A percentile compares a stretch with the other conserved stretches of the same genome.
Evolutionary conservation across 1,140 invertebrate genomes (phyloP).

Genomic region (Meloidogyne exigua): DNA sequence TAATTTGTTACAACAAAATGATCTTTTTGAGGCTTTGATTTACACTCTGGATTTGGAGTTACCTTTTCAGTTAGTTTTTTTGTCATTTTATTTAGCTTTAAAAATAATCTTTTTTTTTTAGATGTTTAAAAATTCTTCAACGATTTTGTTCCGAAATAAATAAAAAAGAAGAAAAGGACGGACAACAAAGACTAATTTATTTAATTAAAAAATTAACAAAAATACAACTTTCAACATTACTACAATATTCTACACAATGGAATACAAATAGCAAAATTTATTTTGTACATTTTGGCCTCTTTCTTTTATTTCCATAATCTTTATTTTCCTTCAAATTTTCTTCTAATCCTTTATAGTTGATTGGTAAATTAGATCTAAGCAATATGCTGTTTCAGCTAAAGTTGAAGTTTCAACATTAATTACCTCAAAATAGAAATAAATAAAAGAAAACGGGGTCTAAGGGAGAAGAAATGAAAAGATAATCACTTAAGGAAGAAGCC

Average conservation of each 20-base stretch:
- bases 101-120: conserved; percentile 22
- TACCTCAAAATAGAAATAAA: too few species aligned
- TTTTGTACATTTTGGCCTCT: conserved; percentile 31
- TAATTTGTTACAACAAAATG: conserved; percentile 57
- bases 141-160: conserved; percentile 30
- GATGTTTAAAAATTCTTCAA: conserved; percentile 45
- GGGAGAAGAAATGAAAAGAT: too few species aligned
- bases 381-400: too few species aligned
- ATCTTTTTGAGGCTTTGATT: conserved; percentile 52
- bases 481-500: too few species aligned
- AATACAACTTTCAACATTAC: conserved; percentile 45
- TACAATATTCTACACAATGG: conserved; percentile 58
- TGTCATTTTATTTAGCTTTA: not conserved
- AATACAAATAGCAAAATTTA: conserved; percentile 58
- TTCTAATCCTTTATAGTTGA: too few species aligned
- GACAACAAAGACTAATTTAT: conserved; percentile 2
- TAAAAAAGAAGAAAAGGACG: too few species aligned
- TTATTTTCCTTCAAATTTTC: too few species aligned
- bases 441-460: too few species aligned
- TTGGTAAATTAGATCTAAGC: too few species aligned
- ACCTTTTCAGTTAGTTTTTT: conserved; percentile 50
- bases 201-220: conserved; percentile 39
- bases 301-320: too few species aligned
- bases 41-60: conserved; percentile 52
- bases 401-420: too few species aligned